Conservation (phyloP, 2,113 vertebrate genomes). For the Oreocharis arfaki region DNA sequence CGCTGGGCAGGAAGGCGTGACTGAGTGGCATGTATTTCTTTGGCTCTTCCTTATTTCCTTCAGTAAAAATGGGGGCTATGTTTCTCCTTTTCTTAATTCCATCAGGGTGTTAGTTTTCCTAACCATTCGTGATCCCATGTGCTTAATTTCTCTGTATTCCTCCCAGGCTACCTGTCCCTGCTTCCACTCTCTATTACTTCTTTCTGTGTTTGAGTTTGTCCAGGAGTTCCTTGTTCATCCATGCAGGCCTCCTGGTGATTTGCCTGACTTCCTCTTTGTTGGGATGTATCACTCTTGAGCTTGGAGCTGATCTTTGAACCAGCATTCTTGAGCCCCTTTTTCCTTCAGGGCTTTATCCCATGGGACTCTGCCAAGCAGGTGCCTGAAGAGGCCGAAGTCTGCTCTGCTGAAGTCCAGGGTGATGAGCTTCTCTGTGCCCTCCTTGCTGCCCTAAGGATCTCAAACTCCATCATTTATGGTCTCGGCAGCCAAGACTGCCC, state of each 20-base stretch:
- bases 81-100: neutral
- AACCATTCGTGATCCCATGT: neutral
- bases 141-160: neutral
- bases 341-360: neutral
- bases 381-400: neutral
- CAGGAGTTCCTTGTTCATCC: neutral
- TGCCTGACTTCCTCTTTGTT: neutral
- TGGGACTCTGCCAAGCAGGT: neutral
- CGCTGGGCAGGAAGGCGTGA: neutral
- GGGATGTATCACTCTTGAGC: neutral
- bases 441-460: neutral
- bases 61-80: neutral
- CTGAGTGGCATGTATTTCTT: neutral
- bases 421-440: neutral
- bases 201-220: neutral
- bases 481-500: neutral
- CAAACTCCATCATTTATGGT: neutral
- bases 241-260: neutral
- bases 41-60: neutral
- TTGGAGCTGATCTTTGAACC: neutral
- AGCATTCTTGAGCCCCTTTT: neutral
- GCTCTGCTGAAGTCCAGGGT: neutral
- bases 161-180: neutral
- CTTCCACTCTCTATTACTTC: neutral
- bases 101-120: neutral